Conservation (phyloP, 2,113 vertebrate genomes). For the Dromaius novaehollandiae region DNA sequence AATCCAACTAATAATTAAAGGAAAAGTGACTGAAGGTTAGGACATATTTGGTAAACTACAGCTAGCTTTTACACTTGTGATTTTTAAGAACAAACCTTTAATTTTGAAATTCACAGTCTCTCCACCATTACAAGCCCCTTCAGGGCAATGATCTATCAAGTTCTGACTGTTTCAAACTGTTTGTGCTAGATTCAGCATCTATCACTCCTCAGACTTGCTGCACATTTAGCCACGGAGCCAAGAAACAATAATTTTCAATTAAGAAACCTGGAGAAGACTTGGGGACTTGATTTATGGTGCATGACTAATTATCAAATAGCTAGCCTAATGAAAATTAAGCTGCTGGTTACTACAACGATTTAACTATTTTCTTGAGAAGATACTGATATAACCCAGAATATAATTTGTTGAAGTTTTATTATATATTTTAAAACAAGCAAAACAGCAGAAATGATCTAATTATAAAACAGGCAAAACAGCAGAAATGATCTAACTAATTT, state of each 20-base stretch:
- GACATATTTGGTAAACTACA: slow-evolving; percentile 51
- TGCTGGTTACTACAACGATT: slow-evolving; percentile 85
- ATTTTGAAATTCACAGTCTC: slow-evolving; percentile 87
- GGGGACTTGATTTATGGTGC: slow-evolving; percentile 95
- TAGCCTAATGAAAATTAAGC: slow-evolving; percentile 90
- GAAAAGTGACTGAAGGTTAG: slow-evolving; percentile 37
- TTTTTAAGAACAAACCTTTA: slow-evolving; percentile 83
- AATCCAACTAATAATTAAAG: slow-evolving; percentile 32
- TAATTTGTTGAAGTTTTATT: slow-evolving; percentile 71
- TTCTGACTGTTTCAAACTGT: slow-evolving; percentile 95
- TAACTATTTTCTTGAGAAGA: slow-evolving; percentile 86
- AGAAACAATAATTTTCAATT: slow-evolving; percentile 96
- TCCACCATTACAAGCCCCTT: slow-evolving; percentile 80
- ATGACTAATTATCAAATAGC: slow-evolving; percentile 92
- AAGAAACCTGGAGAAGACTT: slow-evolving; percentile 91
- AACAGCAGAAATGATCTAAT: slow-evolving; percentile 68
- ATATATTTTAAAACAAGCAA: slow-evolving; percentile 68
- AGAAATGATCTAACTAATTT: slow-evolving; percentile 71
- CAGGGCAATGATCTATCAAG: slow-evolving; percentile 94
- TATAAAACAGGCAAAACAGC: slow-evolving; percentile 61
- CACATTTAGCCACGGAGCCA: slow-evolving; percentile 85
- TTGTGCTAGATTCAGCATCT: slow-evolving; percentile 92
- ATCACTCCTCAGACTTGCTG: slow-evolving; percentile 87
- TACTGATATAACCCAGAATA: slow-evolving; percentile 75
- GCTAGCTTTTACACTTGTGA: slow-evolving; percentile 59